Base-by-base conservation (phyloP, 1,140 invertebrate species). In the Formica exsecta region DNA sequence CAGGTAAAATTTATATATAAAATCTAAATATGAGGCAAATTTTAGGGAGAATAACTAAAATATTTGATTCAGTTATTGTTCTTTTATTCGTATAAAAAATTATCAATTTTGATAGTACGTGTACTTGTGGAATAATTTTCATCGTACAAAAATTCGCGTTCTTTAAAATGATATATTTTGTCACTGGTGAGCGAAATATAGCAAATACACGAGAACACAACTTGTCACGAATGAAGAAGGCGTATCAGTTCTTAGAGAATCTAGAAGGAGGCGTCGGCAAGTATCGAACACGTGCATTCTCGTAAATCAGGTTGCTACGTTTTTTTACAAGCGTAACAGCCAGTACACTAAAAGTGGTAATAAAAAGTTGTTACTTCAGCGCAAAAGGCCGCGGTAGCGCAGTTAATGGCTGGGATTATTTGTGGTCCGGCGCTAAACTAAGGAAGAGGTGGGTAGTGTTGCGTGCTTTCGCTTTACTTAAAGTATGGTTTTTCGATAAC, bases 301-400 rank as follows among this genome's bases (percentile, higher is more conserved):
- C 74, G 68, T 89, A 88, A 88, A 88, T 88, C 81, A 85, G 51
- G 51, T 25, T 51, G 38, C 48, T 13, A 19, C 5, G 32, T 88
- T 84, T 73, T 9, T 41, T 85, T 61, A 51, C 57, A 59, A 22
- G 41, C 22, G 51, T 32, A 71, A 75, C 22, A 48, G 32, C 62
- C 29, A 68, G 38, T 48, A 61, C 54, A 48, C 57, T 89, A 80
- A 85, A 88, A 89, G 68, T 68, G 74, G 81, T 83, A 86, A 89
- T 85, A 88, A 79, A 86, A 51, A 74, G 61, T 84, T 74, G 79
- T 83, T 83, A 62, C 25, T 29, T 51, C 25, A 13, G 68, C 29
- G 65, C 59, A 51, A 59, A 79, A 71, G n/a, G 48, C 41, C 48
- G 59, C 57, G 66, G 54, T 59, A 62, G 51, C 29, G 41, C 70